Conservation (phyloP, 2,888 invertebrate species). For the Arrhopalites spinosus region DNA sequence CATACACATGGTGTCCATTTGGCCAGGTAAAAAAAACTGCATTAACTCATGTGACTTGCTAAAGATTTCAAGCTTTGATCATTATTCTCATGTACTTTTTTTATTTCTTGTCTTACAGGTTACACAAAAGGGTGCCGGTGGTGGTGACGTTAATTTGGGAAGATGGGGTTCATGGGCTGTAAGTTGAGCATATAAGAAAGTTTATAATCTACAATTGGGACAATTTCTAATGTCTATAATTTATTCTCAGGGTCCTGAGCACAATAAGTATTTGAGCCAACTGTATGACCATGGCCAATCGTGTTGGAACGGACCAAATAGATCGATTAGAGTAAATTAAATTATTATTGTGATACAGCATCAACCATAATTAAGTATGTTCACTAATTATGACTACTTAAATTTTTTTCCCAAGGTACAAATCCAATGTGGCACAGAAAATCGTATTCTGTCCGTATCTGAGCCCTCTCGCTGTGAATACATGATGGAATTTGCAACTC, state of each 20-base stretch:
- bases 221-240: neutral
- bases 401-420: too few relatives aligned
- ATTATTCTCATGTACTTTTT: too few relatives aligned
- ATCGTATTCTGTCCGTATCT: conserved; percentile 77
- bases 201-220: too few relatives aligned
- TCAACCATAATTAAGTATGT: too few relatives aligned
- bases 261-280: conserved; percentile 81
- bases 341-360: too few relatives aligned
- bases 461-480: conserved; percentile 97
- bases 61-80: too few relatives aligned
- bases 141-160: conserved; percentile 78
- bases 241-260: conserved; percentile 64
- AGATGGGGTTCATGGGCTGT: conserved; percentile 84
- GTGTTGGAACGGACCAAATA: conserved; percentile 98
- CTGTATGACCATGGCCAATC: conserved; percentile 86
- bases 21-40: conserved; percentile 60
- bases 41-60: too few relatives aligned
- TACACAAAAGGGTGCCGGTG: conserved; percentile 81
- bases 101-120: neutral
- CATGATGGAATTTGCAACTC: conserved; percentile 80
- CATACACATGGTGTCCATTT: conserved; percentile 88
- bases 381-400: too few relatives aligned
- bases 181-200: too few relatives aligned
- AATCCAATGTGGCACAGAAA: conserved; percentile 84
- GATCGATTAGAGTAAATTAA: conserved; percentile 74